A percentile compares a stretch with the other conserved stretches of the same genome.
Conservation (phyloP, 2,113 vertebrate genomes). For the Ceyx melanurus region DNA sequence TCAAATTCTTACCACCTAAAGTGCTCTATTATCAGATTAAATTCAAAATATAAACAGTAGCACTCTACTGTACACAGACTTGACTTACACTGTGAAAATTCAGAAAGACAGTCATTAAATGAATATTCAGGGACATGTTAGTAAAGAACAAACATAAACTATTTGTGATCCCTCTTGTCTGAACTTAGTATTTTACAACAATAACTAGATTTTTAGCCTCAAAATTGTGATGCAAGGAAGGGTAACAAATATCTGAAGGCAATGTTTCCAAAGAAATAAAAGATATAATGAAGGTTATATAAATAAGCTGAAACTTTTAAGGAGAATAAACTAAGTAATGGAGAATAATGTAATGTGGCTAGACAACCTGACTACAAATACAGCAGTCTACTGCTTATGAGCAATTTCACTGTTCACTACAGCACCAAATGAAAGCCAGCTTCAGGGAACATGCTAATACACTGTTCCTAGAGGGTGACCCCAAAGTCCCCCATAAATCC, state of each 20-base stretch:
- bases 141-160: not conserved
- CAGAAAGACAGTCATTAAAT: not conserved
- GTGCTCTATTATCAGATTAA: not conserved
- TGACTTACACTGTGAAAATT: not conserved
- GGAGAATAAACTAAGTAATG: not conserved
- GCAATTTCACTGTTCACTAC: not conserved
- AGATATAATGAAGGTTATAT: not conserved
- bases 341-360: not conserved
- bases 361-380: not conserved
- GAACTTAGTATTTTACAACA: not conserved
- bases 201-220: not conserved
- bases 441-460: not conserved
- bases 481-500: not conserved
- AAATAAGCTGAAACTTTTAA: not conserved
- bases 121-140: not conserved
- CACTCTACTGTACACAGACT: not conserved
- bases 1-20: not conserved
- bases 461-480: rapidly evolving
- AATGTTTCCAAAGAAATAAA: not conserved
- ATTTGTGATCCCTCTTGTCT: not conserved
- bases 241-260: not conserved
- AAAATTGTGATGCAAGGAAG: not conserved
- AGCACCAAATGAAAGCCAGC: not conserved
- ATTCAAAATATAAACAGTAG: not conserved
- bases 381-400: not conserved